Conservation (phyloP, 2,888 invertebrate species). For the Cyaniris semiargus region DNA sequence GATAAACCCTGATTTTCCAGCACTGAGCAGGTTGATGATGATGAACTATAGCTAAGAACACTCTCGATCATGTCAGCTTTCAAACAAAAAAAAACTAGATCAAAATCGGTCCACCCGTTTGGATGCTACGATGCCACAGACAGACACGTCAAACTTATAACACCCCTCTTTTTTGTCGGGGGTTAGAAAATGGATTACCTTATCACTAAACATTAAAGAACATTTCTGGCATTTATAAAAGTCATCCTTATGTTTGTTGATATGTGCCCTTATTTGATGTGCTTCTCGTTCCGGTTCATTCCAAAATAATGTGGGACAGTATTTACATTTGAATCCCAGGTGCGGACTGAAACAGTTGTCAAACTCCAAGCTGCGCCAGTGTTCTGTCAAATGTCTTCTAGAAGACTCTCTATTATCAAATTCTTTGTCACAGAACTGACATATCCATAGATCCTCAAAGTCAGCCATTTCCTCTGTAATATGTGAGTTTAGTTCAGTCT, state of each 20-base stretch:
- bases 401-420: constrained; percentile 64
- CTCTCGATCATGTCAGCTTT: too few species aligned
- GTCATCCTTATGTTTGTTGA: constrained; percentile 55
- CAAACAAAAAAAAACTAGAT: too few species aligned
- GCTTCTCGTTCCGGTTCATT: constrained; percentile 71
- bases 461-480: constrained; percentile 58
- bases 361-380: constrained; percentile 58
- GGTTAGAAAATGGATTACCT: constrained; percentile 55
- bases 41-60: too few species aligned
- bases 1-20: too few species aligned
- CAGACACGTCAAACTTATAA: too few species aligned
- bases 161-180: too few species aligned
- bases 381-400: constrained; percentile 61
- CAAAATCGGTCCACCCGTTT: too few species aligned
- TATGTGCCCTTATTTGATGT: constrained; percentile 68
- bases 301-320: constrained; percentile 74
- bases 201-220: constrained; percentile 66
- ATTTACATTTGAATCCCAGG: constrained; percentile 74
- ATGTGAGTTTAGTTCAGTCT: constrained; percentile 60
- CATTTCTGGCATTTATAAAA: constrained; percentile 70
- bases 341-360: constrained; percentile 74
- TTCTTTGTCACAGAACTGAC: constrained; percentile 77
- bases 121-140: too few species aligned
- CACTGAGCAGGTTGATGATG: too few species aligned
- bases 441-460: constrained; percentile 72